phyloP scores from a whole-genome alignment of 1,140 invertebrate genomes.

The Diorhabda sublineata region DNA sequence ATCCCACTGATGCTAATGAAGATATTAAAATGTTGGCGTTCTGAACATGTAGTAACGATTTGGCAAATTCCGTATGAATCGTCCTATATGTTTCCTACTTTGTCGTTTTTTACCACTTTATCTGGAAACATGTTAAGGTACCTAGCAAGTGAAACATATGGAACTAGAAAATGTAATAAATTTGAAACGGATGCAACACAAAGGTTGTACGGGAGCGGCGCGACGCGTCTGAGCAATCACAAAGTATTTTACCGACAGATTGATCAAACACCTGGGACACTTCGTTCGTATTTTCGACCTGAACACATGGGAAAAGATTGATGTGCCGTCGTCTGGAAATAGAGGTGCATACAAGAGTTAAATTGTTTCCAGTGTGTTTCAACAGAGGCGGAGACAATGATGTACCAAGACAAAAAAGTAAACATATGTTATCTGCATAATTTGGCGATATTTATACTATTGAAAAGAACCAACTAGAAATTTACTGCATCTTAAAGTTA shows the following conservation, averaged over 20 bases:
- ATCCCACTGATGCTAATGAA: too few species aligned
- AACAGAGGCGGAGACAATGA: conserved; percentile 2
- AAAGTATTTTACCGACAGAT: conserved; percentile 31
- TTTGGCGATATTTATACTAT: too few species aligned
- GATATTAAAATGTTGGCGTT: too few species aligned
- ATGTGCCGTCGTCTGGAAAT: conserved; percentile 31
- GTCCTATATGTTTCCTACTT: too few species aligned
- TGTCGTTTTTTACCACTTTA: too few species aligned
- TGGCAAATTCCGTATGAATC: too few species aligned
- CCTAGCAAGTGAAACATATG: not conserved
- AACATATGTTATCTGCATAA: too few species aligned
- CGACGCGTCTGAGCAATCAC: conserved; percentile 21
- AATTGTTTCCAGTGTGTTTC: conserved; percentile 15
- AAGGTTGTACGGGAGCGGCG: conserved; percentile 10
- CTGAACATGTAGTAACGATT: too few species aligned
- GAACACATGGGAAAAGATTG: conserved; percentile 32
- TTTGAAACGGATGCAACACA: conserved; percentile 24
- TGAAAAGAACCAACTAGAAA: too few species aligned
- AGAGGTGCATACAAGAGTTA: conserved; percentile 26
- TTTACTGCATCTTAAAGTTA: too few species aligned
- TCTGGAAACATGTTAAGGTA: not conserved
- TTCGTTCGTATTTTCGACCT: conserved; percentile 26
- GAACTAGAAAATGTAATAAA: conserved; percentile 19
- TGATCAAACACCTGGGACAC: conserved; percentile 36
- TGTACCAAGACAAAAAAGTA: too few species aligned